Base-by-base conservation (phyloP, 2,113 vertebrate genomes). In the Ornithorhynchus anatinus region DNA sequence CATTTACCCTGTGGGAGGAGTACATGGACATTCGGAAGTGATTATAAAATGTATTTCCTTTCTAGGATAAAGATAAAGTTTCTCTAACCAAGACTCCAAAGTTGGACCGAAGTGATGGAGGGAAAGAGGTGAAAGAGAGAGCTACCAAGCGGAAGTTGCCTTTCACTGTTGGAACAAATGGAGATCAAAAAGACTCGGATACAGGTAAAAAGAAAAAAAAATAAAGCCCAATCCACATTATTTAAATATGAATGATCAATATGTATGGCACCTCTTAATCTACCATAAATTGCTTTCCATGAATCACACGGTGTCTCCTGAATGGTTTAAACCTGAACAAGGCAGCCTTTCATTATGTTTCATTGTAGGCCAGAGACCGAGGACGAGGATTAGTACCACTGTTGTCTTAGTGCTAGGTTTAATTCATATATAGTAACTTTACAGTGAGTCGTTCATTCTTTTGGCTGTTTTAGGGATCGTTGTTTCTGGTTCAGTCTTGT, bases 181-280 rank as follows among this genome's bases (percentile, higher is more conserved):
- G 97, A 94, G 96, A 99, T 94, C 97, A 98, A 90, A 99, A 99
- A 89, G 96, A 99, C 94, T 99, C 98, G 19, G 98, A 99, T 86
- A 96, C 97, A 81, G 98, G 97, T 99, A 94, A 78, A 32, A n/a
- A 42, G 19, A 43, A 16, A 4, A 13, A 3, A 51, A 1, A 3
- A 0, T 12, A n/a, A n/a, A n/a, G n/a, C n/a, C n/a, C n/a, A n/a
- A n/a, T n/a, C n/a, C n/a, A 10, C 47, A 16, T 10, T 14, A 50
- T 50, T 50, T 29, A 17, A 17, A 50, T 50, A 5, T 27, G 7
- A 29, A 14, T 48, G 25, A 47, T 14, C 23, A 29, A 17, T 17
- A 50, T 17, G 19, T 7, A 50, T 27, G 47, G 25, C 15, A 50
- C 23, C 3, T 10, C 15, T 29, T 10, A 29, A 50, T 14, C 25